Evolutionary conservation across 1,140 invertebrate genomes (phyloP), one percentile per base, ranked within the genome.

Genomic region (Propsilocerus akamusi): DNA sequence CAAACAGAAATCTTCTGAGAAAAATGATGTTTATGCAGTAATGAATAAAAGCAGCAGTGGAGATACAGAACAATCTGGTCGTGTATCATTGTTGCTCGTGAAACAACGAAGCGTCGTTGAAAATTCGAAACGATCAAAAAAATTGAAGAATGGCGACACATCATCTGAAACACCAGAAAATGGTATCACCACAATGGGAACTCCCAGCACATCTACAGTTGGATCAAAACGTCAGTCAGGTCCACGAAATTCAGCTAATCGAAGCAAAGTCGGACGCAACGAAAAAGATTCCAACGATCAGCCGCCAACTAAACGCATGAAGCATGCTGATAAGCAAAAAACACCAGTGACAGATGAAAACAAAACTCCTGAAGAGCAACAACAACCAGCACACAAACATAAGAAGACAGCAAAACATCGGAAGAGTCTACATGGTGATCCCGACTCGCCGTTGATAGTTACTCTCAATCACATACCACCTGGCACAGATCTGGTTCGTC

Each of bases 311-410:
- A 46, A 2, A 46, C 37, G 22, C 10, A 10, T 47, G 23, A 47
- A 25, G 25, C 24, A 10, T 30, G 47, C 60, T 34, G 59, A 64
- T 46, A 65, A 68, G 17, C 69, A 69, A 57, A 67, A 54, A 24
- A 65, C 68, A 53, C 57, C 62, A 8, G 55, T 56, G 23, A 55
- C 54, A 23, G 62, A 66, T 26, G 60, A 61, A 0, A 59, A 52
- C 14, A 53, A 51, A 24, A 41, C 3, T 25, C n/a, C 59, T 51
- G 61, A 59, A 48, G 56, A 51, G 3, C 59, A 60, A 49, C 52
- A 54, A 47, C 54, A 60, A 56, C 32, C 23, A 47, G 14, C 30
- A 37, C 10, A 50, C 46, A 17, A 56, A 48, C 51, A 48, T 2
- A 53, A 58, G 48, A 57, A 54, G 46, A 34, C 52, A 17, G 51